These are phyloP conservation scores for Anhinga anhinga DNA, from an alignment of 2,113 vertebrate species.

Conservation along the genomic window DNA sequence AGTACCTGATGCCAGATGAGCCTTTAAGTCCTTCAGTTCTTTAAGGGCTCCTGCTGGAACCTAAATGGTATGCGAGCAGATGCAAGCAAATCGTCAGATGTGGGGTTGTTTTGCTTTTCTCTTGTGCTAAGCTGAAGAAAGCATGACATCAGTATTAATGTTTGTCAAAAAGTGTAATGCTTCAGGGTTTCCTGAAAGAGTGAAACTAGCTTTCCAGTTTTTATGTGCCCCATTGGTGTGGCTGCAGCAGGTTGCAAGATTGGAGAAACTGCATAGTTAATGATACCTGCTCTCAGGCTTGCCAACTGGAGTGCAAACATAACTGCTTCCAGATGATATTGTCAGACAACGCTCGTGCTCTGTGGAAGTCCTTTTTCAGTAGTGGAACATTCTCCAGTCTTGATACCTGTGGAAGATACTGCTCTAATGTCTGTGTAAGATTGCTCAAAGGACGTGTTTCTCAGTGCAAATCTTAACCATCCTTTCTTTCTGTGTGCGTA, in stretches of 20 bases:
- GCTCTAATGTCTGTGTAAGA: background rate
- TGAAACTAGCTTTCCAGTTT: background rate
- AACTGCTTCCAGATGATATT: background rate
- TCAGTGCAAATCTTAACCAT: background rate
- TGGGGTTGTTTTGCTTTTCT: background rate
- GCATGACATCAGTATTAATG: background rate
- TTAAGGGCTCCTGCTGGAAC: background rate
- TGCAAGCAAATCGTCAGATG: background rate
- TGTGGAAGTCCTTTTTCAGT: background rate
- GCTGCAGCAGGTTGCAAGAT: background rate
- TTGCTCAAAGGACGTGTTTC: background rate
- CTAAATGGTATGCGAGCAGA: accelerated
- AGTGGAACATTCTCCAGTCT: background rate
- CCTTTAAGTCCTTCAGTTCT: background rate
- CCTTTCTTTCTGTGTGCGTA: background rate
- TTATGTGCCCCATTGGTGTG: background rate
- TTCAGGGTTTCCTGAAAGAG: background rate
- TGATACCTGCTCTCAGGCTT: background rate
- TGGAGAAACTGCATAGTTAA: background rate
- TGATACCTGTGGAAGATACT: background rate
- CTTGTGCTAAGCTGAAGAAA: background rate
- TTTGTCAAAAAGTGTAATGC: background rate
- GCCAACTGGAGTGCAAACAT: background rate
- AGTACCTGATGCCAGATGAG: background rate
- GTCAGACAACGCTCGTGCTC: background rate